Base-by-base conservation (phyloP, 1,140 invertebrate genomes). In the Solen grandis region DNA sequence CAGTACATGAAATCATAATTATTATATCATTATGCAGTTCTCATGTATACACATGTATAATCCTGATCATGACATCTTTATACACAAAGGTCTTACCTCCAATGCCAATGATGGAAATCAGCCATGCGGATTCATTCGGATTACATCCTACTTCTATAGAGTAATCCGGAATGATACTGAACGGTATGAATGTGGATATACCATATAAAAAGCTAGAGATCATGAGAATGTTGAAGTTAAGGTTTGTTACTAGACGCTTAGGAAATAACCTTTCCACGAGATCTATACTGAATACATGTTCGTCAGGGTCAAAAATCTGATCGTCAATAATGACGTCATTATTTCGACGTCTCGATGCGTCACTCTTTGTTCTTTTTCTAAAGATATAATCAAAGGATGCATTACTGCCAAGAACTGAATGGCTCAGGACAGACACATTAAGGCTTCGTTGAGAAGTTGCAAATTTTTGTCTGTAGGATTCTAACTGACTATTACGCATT, bases 381-480 rank as follows among this genome's bases (percentile, higher is more conserved):
- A 74, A 59, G 5, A 74, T 74, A 27, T 62, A 62, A 1, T 57
- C 55, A 46, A 74, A 74, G 13, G 70, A 74, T 31, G 70, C 70
- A 60, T 60, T 60, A 38, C 70, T 74, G 1, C 70, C 70, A 16
- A 74, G 22, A 4, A 60, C 46, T 22, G 33, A 41, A 36, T 74
- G 70, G 25, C 70, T 74, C 8, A 74, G 4, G 3, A 74, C 19
- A 22, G 70, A 25, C 35, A 22, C 31, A 60, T 59, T 74, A 2
- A 74, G 35, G 25, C 70, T 74, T 19, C 70, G 29, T 27, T 41
- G 70, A 19, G 70, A 74, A 1, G 3, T 36, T 22, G 25, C 16
- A 38, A 14, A 14, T 13, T 14, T 41, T 13, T 74, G 27, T 8
- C 33, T 57, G 19, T 52, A 38, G 19, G 19, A 1, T 19, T 60